Base-by-base conservation (phyloP, 2,888 invertebrate species). In the Eurytoma californica region DNA sequence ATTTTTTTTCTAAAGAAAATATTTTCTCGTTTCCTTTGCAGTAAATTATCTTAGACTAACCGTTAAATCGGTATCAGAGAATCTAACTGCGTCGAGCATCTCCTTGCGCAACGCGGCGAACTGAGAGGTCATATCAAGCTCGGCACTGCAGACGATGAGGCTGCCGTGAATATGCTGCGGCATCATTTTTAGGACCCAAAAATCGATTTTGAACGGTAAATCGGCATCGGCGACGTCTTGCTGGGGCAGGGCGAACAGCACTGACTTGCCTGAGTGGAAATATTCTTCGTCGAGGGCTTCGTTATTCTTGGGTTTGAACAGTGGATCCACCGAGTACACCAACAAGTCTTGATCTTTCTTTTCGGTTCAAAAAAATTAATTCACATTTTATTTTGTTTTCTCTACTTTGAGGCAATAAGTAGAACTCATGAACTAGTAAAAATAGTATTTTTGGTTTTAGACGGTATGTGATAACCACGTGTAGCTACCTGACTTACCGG, bases 221-320 rank as follows among this genome's bases (percentile, higher is more conserved):
- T 91, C 90, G 24, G 92, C 92, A 55, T 91, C 86, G 13, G 82
- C 82, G 0, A 93, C 92, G 61, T 92, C 91, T 4, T 88, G 83
- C 57, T 92, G 92, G 69, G 92, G 92, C 3, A 94, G 87, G 0
- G 93, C 93, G 85, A 94, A 94, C 73, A 94, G 88, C 74, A 94
- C 93, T 0, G 94, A 94, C 85, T 93, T 93, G 3, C 94, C 94
- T 65, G 91, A 92, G 85, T 93, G 93, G 70, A 94, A 92, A 0
- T 89, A 75, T 58, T 90, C 88, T 2, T 84, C 60, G 28, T 85
- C 84, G 4, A 85, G 85, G 0, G 85, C 83, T 1, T 85, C 89
- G 0, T 86, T 87, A 0, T 88, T 90, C 88, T 75, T 91, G 78
- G 86, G 86, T n/a, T 85, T 83, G 78, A 88, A 88, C 76, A 87